These are phyloP conservation scores for Isurus oxyrinchus DNA, from an alignment of 2,113 vertebrate genomes.

Conservation along the genomic window DNA sequence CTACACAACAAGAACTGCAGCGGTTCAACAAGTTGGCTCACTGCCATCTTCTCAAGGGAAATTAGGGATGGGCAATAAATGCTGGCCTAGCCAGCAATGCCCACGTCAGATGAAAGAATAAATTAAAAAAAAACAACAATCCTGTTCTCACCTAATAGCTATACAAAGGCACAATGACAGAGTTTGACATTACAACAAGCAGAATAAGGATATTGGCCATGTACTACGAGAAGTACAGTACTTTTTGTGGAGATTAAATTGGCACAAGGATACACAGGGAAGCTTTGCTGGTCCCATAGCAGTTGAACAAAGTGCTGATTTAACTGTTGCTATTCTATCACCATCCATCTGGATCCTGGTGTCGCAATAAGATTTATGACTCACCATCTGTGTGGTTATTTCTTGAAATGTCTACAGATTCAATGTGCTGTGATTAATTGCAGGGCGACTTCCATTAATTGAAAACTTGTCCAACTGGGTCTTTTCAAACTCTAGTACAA, in stretches of 20 bases:
- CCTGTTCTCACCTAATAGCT: not conserved
- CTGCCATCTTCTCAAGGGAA: too few species aligned
- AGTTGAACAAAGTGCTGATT: not conserved
- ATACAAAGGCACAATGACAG: not conserved
- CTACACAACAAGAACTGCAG: too few species aligned
- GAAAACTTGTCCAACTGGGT: not conserved
- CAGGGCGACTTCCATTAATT: not conserved
- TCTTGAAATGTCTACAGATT: not conserved
- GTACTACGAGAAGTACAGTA: not conserved
- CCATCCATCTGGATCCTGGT: not conserved
- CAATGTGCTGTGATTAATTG: not conserved
- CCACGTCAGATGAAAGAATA: too few species aligned
- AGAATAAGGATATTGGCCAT: not conserved
- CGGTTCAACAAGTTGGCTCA: too few species aligned
- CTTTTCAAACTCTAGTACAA: too few species aligned
- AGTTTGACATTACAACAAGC: not conserved
- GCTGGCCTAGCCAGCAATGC: too few species aligned
- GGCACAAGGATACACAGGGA: not conserved
- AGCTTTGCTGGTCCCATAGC: not conserved
- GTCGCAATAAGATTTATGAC: not conserved
- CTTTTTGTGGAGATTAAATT: not conserved
- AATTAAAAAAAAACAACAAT: not conserved
- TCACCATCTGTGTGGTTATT: not conserved
- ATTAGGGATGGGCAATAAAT: too few species aligned
- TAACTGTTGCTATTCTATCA: slow-evolving; percentile 19